Percentiles rank a stretch among this genome's conserved stretches.
These are phyloP conservation scores for Beroe forskalii DNA, from an alignment of 37 sponge, comb jelly and placozoan species.

Conservation along the genomic window DNA sequence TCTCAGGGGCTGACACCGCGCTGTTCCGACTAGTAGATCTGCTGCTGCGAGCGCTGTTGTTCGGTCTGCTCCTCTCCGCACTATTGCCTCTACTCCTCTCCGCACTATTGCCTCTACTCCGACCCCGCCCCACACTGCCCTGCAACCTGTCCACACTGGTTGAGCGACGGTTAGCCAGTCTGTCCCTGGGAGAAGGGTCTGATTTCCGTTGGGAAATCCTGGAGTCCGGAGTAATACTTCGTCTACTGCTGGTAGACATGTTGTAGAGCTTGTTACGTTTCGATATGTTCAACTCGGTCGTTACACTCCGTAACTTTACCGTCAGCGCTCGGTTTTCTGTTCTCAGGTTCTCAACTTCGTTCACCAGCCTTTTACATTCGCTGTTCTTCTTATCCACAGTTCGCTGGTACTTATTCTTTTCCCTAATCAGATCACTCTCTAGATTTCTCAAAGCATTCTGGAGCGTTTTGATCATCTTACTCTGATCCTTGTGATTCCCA, in stretches of 20 bases:
- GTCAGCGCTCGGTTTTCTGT: constrained; percentile 58
- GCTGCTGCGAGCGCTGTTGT: not conserved
- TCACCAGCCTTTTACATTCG: constrained; percentile 20
- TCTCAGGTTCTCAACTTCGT: constrained; percentile 32
- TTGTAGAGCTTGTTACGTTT: constrained; percentile 42
- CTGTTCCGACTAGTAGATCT: constrained; percentile 39
- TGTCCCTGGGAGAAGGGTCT: not conserved
- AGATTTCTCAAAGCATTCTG: constrained; percentile 9
- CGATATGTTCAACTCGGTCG: constrained; percentile 20
- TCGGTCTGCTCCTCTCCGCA: not conserved
- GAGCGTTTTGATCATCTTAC: constrained; percentile 27
- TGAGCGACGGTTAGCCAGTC: not conserved
- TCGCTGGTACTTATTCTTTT: constrained; percentile 63
- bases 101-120: not conserved
- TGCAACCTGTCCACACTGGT: constrained; percentile 1
- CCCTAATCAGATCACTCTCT: constrained; percentile 37
- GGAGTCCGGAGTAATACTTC: constrained; percentile 3
- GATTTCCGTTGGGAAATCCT: not conserved
- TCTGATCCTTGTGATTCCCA: not conserved
- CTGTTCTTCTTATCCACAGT: constrained; percentile 12
- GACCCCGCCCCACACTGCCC: not conserved
- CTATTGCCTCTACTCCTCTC: constrained; percentile 23
- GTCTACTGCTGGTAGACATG: not conserved
- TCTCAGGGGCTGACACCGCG: not conserved
- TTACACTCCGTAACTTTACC: constrained; percentile 46